Base-by-base conservation (phyloP, 2,888 invertebrate species). In the Punctoribates punctum region DNA sequence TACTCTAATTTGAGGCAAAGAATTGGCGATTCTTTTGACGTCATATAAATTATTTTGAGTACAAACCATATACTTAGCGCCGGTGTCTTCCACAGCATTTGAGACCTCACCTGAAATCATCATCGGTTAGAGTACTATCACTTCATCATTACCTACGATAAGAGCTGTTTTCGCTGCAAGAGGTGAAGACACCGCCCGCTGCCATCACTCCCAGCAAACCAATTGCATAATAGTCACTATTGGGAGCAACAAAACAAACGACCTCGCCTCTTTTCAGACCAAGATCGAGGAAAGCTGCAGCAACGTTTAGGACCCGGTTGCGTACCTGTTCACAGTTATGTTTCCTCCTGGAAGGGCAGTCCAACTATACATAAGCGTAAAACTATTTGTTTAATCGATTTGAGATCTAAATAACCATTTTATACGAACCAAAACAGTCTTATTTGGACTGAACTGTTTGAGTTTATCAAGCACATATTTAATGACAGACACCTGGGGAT, bases 231-330 rank as follows among this genome's bases (percentile, higher is more conserved):
- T 46, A 57, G 23, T 60, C 74, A 34, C 60, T 74, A 23, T 74
- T 74, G 2, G 74, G 74, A 60, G 20, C 1, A 11, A 60, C 34
- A 15, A 74, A 57, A 17, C 34, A 57, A n/a, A 74, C 57, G 13
- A 29, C n/a, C 8, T 74, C 74, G 1, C 74, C 74, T 62, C 62
- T 62, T 1, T 42, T 62, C 9, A 74, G 92, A 96, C 15, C 70
- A 9, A 70, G n/a, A 13, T 42, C 70, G 23, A 70, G 15, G 20
- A 70, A 23, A 46, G 70, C 70, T 0, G 70, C 70, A 1, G 42
- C 46, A 70, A 70, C 9, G 15, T 70, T 70, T 0, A 70, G 23
- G 11, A 70, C 23, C 13, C 20, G 70, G 13, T 70, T n/a, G 11
- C 13, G 17, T 0, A 70, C 70, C 34, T 70, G 42, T 70, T 42